These are phyloP conservation scores for Macrotis lagotis DNA, from an alignment of 2,113 vertebrate species.

Conservation along the genomic window DNA sequence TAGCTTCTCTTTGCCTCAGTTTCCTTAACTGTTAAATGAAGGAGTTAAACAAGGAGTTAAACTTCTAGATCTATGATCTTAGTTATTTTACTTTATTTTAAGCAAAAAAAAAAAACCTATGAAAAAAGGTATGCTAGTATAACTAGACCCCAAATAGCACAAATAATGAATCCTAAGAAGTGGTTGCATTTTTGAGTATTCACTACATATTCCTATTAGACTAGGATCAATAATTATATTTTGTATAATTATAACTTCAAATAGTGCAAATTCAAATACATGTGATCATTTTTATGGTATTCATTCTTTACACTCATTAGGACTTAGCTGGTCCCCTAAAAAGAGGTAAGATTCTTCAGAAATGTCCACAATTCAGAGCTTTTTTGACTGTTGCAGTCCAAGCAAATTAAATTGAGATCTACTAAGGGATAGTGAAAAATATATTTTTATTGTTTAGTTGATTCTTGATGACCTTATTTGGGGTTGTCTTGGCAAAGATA, in stretches of 20 bases:
- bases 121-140: background rate
- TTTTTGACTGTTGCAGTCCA: slow-evolving; percentile 44
- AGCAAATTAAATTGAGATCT: slow-evolving; percentile 36
- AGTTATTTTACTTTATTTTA: background rate
- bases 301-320: background rate
- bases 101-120: background rate
- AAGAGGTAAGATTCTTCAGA: background rate
- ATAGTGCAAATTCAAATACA: background rate
- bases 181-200: background rate
- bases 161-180: background rate
- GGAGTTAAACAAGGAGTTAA: background rate
- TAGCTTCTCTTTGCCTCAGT: background rate
- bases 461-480: background rate
- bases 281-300: background rate
- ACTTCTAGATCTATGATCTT: background rate
- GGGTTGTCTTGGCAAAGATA: too few relatives aligned
- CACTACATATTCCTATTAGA: background rate
- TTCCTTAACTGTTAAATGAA: background rate
- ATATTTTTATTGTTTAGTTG: background rate
- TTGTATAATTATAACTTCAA: background rate
- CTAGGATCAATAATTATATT: background rate
- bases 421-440: slow-evolving; percentile 14
- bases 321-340: background rate
- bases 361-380: background rate
- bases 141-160: background rate